Base-by-base conservation (phyloP, 2,797 vertebrate genomes). In the Apogon talboti region DNA sequence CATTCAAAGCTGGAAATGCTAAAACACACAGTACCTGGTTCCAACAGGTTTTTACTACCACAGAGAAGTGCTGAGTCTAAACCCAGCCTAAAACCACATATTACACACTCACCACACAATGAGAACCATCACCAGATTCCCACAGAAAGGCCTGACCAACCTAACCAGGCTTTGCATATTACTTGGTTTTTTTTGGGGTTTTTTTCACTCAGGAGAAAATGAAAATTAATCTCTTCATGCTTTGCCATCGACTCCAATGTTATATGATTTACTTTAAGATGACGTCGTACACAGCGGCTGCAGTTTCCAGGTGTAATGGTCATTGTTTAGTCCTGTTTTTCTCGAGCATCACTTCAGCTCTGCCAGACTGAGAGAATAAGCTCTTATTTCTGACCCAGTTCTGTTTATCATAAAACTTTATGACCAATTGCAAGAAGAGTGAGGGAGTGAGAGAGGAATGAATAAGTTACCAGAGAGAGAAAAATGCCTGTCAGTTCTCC, bases 351-450 rank as follows among this genome's bases (percentile, higher is more conserved):
- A 64, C 66, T 77, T 84, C 54, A 82, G 42, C 21, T 68, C 74
- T 71, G 72, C 70, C 63, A 65, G 71, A 49, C 44, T 66, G 67
- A 79, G 76, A 71, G 70, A 67, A 50, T 74, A 87, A 74, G 64
- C 59, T 80, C 78, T 86, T 72, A 85, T 85, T 87, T 76, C 81
- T 87, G 83, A 91, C 87, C 87, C 76, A 82, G 78, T 86, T 89
- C 83, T 90, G 87, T 90, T 90, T 84, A 89, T 82, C 84, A 82
- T 91, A 85, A 89, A 92, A 91, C 65, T 89, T 91, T 86, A 91
- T 83, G 85, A 66, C 49, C 78, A 87, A 78, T 87, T 84, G 87
- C 74, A 71, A 66, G 69, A 75, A 75, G 78, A 76, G 71, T 33
- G 62, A 72, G 60, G 71, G 76, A 78, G 74, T 6, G 66, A 81